Evolutionary conservation across 2,888 invertebrate genomes (phyloP), one percentile per base, ranked within the genome.

Genomic region (Meghimatium bilineatum): DNA sequence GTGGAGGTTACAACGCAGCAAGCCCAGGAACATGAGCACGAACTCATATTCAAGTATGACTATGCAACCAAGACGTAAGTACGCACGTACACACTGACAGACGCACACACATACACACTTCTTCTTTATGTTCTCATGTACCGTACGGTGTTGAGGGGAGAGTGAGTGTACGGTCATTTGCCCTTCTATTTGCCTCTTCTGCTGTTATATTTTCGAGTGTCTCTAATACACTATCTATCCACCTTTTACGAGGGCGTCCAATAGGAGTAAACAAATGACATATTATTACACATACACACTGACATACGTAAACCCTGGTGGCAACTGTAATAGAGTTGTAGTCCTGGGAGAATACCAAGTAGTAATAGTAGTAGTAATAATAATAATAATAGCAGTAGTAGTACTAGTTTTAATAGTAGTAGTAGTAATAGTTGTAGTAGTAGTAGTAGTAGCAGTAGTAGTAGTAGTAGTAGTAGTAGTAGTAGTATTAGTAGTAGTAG

Each of bases 401-500:
- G 75, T 76, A 76, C 56, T 76, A 76, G 49, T 75, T 49, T 49
- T 49, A 75, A 49, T 75, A 75, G 36, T 49, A 44, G 75, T 49
- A 49, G 75, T 32, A 49, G 29, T 17, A 76, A 29, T 32, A 60
- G 52, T 10, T 34, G 75, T 3, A 76, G n/a, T 29, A 76, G 52
- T 56, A 44, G 75, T 56, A 76, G 56, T 76, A 76, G 75, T 76
- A 76, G 75, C 56, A 76, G 56, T 56, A 56, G 75, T 56, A 76
- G 75, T 76, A 76, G 56, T 76, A 76, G 75, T 76, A 76, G 75
- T 76, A 56, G 56, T 56, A 76, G 75, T 56, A 76, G 75, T 76
- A 76, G 56, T 76, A 52, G 75, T 76, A 76, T 52, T 76, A 76
- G 26, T 29, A 52, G 75, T 75, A 52, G 75, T 75, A 75, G 56